phyloP scores from a whole-genome alignment of 2,888 invertebrate genomes.

The Bellardia pandia region DNA sequence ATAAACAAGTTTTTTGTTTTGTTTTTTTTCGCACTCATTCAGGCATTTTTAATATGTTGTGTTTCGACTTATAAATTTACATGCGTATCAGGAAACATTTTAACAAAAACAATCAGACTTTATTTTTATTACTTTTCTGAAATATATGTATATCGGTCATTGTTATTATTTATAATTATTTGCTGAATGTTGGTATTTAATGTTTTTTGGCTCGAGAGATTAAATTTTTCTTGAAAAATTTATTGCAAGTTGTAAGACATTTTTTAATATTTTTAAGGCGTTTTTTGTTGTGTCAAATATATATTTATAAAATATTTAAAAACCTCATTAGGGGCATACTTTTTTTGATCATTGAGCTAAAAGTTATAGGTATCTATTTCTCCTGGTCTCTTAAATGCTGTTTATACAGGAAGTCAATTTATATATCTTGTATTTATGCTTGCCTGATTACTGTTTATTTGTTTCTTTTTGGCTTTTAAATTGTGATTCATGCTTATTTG shows the following conservation, averaged over 20 bases:
- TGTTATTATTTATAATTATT: not conserved
- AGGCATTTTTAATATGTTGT: constrained; percentile 33
- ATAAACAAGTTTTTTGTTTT: constrained; percentile 28
- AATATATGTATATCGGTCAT: constrained; percentile 2
- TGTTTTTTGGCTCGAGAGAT: not conserved
- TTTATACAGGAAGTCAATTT: constrained; percentile 4
- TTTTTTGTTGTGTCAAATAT: too few species aligned
- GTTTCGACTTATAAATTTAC: not conserved
- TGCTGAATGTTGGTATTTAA: not conserved
- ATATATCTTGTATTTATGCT: constrained; percentile 10
- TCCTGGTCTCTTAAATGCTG: not conserved
- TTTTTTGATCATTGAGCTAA: too few species aligned
- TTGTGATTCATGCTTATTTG: not conserved
- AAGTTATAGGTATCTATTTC: too few species aligned
- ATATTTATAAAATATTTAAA: too few species aligned
- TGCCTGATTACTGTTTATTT: not conserved
- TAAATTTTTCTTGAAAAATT: not conserved
- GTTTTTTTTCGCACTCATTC: constrained; percentile 22
- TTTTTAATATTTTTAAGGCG: not conserved
- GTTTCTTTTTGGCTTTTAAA: not conserved
- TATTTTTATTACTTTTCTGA: not conserved
- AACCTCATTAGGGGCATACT: too few species aligned
- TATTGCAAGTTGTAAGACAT: not conserved
- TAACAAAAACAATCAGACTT: not conserved
- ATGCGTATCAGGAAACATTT: constrained; percentile 16